These are phyloP conservation scores for Artemisiospiza belli DNA, from an alignment of 2,113 vertebrate genomes.

Conservation along the genomic window DNA sequence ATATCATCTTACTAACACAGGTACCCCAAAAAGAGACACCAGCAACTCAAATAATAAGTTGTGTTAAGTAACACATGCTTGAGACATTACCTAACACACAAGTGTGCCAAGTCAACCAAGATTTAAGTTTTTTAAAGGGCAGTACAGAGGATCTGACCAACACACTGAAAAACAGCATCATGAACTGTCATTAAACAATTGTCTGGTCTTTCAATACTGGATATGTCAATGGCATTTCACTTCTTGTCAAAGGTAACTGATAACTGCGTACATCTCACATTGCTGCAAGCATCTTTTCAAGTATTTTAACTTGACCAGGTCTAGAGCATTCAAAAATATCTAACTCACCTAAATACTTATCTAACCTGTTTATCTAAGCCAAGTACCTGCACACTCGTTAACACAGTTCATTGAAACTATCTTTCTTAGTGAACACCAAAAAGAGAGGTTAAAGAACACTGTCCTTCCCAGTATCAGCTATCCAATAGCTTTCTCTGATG, in stretches of 20 bases:
- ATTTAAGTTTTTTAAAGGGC: not conserved
- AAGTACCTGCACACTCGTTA: not conserved
- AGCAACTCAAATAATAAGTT: not conserved
- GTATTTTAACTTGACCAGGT: not conserved
- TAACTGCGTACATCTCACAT: not conserved
- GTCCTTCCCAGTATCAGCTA: not conserved
- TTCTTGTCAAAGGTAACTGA: not conserved
- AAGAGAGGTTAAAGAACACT: not conserved
- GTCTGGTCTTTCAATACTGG: not conserved
- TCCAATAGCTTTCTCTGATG: not conserved
- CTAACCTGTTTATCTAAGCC: not conserved
- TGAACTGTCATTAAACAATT: not conserved
- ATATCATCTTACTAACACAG: rapidly evolving
- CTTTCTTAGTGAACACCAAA: not conserved
- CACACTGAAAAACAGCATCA: not conserved
- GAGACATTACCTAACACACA: not conserved
- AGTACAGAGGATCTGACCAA: not conserved
- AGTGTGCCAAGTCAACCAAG: not conserved
- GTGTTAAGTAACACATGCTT: not conserved
- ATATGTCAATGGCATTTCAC: not conserved
- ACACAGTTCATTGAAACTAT: not conserved
- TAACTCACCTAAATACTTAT: not conserved
- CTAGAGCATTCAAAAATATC: not conserved
- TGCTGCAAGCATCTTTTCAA: not conserved
- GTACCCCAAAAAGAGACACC: not conserved